phyloP scores from a whole-genome alignment of 2,113 vertebrate species.

The Isichthys henryi region DNA sequence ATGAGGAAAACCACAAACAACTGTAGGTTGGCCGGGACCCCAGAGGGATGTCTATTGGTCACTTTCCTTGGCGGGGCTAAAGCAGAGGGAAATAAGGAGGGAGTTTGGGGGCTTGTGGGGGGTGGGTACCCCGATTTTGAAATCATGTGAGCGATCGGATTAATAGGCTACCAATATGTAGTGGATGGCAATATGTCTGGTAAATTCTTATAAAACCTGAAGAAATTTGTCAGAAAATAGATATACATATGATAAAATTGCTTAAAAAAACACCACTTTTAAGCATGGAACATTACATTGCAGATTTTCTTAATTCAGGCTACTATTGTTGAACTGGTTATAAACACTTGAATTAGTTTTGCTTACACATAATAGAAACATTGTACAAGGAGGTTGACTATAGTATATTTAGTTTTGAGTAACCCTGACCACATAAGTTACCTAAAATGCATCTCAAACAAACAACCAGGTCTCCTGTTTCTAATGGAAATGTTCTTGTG shows the following conservation, averaged over 20 bases:
- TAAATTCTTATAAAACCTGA: not conserved
- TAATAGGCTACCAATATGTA: not conserved
- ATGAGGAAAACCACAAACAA: constrained; percentile 25
- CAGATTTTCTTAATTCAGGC: not conserved
- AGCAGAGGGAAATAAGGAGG: constrained; percentile 24
- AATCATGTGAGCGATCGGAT: not conserved
- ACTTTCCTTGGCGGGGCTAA: constrained; percentile 19
- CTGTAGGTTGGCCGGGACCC: constrained; percentile 35
- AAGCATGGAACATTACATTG: not conserved
- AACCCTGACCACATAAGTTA: not conserved
- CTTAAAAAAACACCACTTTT: not conserved
- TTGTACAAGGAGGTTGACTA: not conserved
- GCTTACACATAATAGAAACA: not conserved
- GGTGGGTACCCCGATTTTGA: not conserved
- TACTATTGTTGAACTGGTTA: not conserved
- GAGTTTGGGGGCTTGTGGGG: not conserved
- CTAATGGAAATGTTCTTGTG: not conserved
- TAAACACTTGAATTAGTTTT: not conserved
- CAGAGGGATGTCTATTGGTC: constrained; percentile 48
- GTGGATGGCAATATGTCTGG: not conserved
- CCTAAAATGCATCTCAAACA: not conserved
- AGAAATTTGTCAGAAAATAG: not conserved
- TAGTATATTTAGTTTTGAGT: not conserved
- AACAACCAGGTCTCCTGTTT: not conserved
- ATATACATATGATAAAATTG: not conserved